Conservation (phyloP, 2,888 invertebrate genomes). For the Parasteatoda lunata region DNA sequence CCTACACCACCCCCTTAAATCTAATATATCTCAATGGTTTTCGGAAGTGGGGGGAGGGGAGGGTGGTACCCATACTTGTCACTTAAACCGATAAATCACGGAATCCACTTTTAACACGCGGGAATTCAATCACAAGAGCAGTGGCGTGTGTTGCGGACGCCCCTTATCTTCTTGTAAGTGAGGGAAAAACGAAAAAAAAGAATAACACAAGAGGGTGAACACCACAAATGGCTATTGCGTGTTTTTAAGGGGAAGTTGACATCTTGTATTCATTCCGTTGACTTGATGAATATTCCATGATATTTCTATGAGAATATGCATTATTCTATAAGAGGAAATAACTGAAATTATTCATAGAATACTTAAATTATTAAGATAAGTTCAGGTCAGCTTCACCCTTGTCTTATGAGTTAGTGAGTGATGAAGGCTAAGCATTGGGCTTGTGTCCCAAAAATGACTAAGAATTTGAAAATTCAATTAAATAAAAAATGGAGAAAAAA, state of each 20-base stretch:
- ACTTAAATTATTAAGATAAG: too few species aligned
- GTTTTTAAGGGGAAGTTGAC: constrained; percentile 16
- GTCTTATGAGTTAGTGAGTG: too few species aligned
- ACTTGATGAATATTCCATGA: too few species aligned
- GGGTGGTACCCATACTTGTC: constrained; percentile 19
- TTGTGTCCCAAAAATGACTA: too few species aligned
- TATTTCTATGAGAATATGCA: too few species aligned
- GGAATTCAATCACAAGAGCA: constrained; percentile 44
- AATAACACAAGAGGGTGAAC: not conserved
- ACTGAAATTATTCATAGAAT: too few species aligned
- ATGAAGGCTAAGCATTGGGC: too few species aligned
- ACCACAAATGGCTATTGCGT: constrained; percentile 44
- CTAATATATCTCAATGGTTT: constrained; percentile 34
- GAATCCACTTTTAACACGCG: constrained; percentile 42
- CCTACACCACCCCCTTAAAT: constrained; percentile 11
- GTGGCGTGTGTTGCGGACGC: not conserved
- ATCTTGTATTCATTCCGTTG: not conserved
- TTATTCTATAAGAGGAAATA: too few species aligned
- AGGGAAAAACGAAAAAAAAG: not conserved
- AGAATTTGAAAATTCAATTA: too few species aligned
- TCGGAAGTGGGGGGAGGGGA: not conserved
- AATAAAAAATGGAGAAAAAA: too few species aligned
- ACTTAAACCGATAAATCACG: constrained; percentile 48
- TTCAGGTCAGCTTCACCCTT: too few species aligned
- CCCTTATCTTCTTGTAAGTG: not conserved